Base-by-base conservation (phyloP, 2,888 invertebrate genomes). In the Gnatocerus cornutus region DNA sequence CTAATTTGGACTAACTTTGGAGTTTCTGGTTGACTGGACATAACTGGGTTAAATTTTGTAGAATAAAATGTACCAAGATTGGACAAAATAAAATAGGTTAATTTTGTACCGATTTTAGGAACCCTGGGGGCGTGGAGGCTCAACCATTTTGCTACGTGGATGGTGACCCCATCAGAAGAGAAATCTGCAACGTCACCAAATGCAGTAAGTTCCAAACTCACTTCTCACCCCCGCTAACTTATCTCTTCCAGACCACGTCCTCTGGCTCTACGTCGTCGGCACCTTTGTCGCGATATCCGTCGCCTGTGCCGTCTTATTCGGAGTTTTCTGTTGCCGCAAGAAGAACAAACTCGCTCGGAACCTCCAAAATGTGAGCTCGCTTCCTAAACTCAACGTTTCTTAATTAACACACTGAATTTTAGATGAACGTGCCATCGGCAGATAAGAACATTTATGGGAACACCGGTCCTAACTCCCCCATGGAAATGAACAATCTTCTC, bases 111-210 rank as follows among this genome's bases (percentile, higher is more conserved):
- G 21, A 21, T 21, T 21, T 21, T 79, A 91, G 98, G 71, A 98
- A 99, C 85, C 98, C 98, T 33, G 95, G 93, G 16, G 92, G 92
- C 29, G 86, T 89, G 0, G 92, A 94, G 82, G 82, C 87, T 0
- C 92, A 92, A 75, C 98, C 98, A 0, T 99, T 98, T 95, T 99
- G 98, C 85, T 95, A 91, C 76, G 90, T 93, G 10, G 91, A 67
- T 12, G 63, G 63, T 14, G 45, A 63, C 7, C 63, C 63, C 21
- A 90, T 69, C 91, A 91, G 78, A 89, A 77, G 90, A 91, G 74
- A 91, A 91, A 85, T 90, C 64, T 99, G 98, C 85, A 90, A 93
- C 78, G 92, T 99, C 76, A 93, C 93, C 12, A 93, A 93, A 85
- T 98, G 98, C 88, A 88, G 92, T 91, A 82, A 86, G 88, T 85